Evolutionary conservation across 2,113 vertebrate species (phyloP), one percentile per base, ranked within the genome.

Genomic region (Nothobranchius furzeri): DNA sequence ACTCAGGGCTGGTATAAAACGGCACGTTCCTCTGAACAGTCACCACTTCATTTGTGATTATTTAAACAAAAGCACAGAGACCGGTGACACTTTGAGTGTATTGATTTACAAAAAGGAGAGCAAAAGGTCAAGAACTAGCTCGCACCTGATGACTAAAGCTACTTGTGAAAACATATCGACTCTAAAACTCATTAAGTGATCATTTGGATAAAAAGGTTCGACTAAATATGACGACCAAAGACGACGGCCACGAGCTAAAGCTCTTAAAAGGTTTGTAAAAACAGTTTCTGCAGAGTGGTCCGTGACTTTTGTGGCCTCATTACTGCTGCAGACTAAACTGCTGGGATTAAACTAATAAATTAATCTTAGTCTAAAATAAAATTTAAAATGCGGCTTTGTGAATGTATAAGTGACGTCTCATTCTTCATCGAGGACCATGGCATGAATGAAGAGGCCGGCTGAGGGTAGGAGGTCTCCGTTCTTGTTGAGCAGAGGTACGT

Each of bases 381-480:
- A 62, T 20, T 42, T 70, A 66, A n/a, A 9, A 61, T 42, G 25
- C n/a, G 56, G 68, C 20, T 64, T 69, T 56, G 45, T 63, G 6
- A 25, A 20, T 24, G 35, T 20, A 20, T 20, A 17, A 47, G 49
- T 3, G 52, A 37, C 7, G 9, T 61, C 64, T 84, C 53, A 86
- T 57, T 91, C 35, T 1, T 54, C 85, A 25, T 96, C 94, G 12
- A 90, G 9, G 56, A 95, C 85, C 73, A 82, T 90, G 72, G 95
- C 10, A 72, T 95, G 95, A 56, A 98, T 93, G 64, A 99, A 99
- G 36, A 99, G 93, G 12, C 93, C 92, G 46, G 96, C 94, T 7
- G 96, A 97, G 4, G 94, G 92, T 48, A 95, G 82, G 0, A 87
- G 84, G 79, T 98, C 92, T 61, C 97, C 97, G 0, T 92, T 94